phyloP scores from a whole-genome alignment of 2,888 invertebrate species.

The Rotaria socialis region DNA sequence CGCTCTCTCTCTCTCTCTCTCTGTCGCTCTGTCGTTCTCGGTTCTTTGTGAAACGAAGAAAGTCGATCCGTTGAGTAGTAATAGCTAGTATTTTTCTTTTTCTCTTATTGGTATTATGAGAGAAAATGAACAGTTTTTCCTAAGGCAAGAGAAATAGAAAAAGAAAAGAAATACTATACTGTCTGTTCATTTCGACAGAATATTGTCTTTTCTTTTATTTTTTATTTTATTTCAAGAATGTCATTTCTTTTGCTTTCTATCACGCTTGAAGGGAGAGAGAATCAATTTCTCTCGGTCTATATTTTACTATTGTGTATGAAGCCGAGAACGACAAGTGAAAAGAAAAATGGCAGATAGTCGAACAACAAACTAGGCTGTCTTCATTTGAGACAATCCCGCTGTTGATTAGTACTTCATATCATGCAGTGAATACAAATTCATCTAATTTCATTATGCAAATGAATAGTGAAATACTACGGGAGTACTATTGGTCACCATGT shows the following conservation, averaged over 20 bases:
- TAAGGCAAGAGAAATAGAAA: background rate
- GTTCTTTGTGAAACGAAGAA: background rate
- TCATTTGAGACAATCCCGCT: background rate
- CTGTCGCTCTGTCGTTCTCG: background rate
- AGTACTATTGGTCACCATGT: background rate
- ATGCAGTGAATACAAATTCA: background rate
- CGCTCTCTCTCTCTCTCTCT: background rate
- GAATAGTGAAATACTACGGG: background rate
- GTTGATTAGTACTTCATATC: background rate
- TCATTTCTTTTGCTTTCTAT: background rate
- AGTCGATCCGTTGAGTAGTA: constrained; percentile 13
- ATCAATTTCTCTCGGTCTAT: background rate
- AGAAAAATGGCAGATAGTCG: background rate
- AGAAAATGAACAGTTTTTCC: constrained; percentile 7
- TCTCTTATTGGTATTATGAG: background rate
- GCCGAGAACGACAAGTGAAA: background rate
- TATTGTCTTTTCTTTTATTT: background rate
- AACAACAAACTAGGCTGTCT: background rate
- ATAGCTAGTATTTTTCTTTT: constrained; percentile 7
- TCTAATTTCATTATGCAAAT: background rate
- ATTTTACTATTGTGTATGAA: background rate
- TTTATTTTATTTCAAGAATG: constrained; percentile 9
- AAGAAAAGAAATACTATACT: background rate
- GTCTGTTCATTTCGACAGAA: background rate
- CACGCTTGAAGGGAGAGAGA: constrained; percentile 1